Evolutionary conservation across 2,113 vertebrate species (phyloP).

Genomic region (Hystrix cristata): DNA sequence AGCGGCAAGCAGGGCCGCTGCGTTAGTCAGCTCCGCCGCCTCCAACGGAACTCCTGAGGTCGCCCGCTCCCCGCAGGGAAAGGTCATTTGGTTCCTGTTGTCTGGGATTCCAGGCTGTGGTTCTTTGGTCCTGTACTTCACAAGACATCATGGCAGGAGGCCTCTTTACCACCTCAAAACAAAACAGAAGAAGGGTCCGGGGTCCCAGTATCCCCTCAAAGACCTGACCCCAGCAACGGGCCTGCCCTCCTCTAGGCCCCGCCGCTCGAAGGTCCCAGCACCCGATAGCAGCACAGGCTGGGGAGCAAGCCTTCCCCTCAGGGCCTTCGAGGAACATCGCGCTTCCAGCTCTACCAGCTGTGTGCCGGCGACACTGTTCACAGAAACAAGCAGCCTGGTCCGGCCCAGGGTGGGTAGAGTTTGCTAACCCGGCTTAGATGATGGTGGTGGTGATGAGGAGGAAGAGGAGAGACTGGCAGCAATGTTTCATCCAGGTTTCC

Average conservation of each 20-base stretch:
- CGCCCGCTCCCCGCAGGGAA: not conserved
- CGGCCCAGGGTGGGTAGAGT: not conserved
- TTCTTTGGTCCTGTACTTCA: not conserved
- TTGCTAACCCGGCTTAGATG: not conserved
- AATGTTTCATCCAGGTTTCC: not conserved
- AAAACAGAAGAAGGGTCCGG: not conserved
- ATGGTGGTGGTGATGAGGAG: not conserved
- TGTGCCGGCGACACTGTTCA: not conserved
- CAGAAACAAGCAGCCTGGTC: not conserved
- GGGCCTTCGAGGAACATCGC: not conserved
- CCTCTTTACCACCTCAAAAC: not conserved
- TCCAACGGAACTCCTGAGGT: not conserved
- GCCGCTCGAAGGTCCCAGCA: not conserved
- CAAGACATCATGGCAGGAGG: not conserved
- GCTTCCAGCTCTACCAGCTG: not conserved
- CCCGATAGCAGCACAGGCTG: not conserved
- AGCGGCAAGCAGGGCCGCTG: not conserved
- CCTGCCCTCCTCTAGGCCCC: not conserved
- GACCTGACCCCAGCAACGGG: not conserved
- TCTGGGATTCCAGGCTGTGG: not conserved
- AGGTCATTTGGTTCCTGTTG: too few relatives aligned
- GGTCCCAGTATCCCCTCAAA: too few relatives aligned
- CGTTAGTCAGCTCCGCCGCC: not conserved
- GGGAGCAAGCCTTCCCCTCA: not conserved
- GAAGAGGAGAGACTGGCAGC: not conserved